phyloP scores from a whole-genome alignment of 2,797 vertebrate species.

The Astyanax mexicanus region DNA sequence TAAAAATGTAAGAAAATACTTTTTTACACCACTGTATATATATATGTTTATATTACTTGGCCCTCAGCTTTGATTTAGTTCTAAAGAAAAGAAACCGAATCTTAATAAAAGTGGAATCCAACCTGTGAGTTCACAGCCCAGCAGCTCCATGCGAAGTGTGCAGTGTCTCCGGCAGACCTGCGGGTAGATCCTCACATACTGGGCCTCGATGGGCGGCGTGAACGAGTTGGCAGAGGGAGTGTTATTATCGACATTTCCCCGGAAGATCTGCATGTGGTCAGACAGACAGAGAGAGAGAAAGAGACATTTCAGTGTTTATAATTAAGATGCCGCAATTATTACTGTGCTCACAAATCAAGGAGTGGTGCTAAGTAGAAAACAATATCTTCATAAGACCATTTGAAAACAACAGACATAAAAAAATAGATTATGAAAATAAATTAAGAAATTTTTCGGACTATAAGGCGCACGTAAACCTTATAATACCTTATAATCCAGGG shows the following conservation, averaged over 20 bases:
- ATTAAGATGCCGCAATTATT: background rate
- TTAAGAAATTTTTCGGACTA: no score
- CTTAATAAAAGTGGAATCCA: constrained; percentile 52
- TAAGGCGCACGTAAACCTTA: no score
- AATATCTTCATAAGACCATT: background rate
- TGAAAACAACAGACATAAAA: background rate
- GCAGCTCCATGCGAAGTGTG: constrained; percentile 95
- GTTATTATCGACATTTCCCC: constrained; percentile 96
- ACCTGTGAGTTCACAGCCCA: constrained; percentile 97
- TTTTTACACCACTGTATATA: no score
- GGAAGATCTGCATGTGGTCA: constrained; percentile 85
- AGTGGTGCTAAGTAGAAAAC: background rate
- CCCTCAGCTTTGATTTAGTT: background rate
- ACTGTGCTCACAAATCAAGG: background rate
- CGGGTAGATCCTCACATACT: constrained; percentile 94
- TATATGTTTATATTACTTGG: background rate
- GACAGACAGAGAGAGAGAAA: constrained; percentile 3
- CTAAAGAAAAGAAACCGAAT: background rate
- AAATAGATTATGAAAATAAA: no score
- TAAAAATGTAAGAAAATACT: no score
- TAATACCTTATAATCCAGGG: no score
- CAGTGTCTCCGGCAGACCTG: constrained; percentile 98
- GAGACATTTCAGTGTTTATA: constrained; percentile 6
- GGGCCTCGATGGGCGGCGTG: constrained; percentile 95
- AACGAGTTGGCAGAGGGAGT: constrained; percentile 97